Evolutionary conservation across 2,797 vertebrate genomes (phyloP).

Genomic region (Lerista edwardsae): DNA sequence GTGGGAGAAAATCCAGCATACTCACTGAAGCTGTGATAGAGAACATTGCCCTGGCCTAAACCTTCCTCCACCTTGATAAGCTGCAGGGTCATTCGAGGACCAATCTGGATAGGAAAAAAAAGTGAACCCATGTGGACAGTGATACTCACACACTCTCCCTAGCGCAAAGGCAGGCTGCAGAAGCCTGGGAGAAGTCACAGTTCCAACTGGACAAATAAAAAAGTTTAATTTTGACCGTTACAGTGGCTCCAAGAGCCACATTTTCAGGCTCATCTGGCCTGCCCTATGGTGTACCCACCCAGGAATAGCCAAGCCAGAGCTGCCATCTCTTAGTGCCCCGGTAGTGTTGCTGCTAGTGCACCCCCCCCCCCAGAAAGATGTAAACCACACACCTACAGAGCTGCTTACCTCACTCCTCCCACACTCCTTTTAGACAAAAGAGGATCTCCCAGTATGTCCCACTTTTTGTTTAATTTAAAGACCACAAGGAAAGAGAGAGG

Average conservation of each 20-base stretch:
- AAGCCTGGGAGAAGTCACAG: too few relatives aligned
- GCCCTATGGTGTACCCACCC: not conserved
- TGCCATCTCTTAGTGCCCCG: too few relatives aligned
- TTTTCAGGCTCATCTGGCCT: rapidly evolving
- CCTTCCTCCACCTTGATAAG: constrained; percentile 92
- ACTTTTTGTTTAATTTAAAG: too few relatives aligned
- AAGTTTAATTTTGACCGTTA: not conserved
- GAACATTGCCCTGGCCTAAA: constrained; percentile 84
- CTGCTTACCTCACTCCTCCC: too few relatives aligned
- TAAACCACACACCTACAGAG: too few relatives aligned
- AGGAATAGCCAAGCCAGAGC: too few relatives aligned
- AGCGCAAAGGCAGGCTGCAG: not conserved
- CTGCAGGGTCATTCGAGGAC: constrained; percentile 89
- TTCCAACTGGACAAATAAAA: not conserved
- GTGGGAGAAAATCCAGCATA: not conserved
- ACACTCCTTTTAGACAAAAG: too few relatives aligned
- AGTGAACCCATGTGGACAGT: not conserved
- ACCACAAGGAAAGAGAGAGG: too few relatives aligned
- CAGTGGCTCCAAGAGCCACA: not conserved
- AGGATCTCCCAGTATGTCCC: too few relatives aligned
- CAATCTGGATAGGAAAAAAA: constrained; percentile 79
- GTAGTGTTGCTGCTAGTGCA: too few relatives aligned
- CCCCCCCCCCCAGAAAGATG: too few relatives aligned
- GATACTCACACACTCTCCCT: not conserved
- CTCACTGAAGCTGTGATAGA: constrained; percentile 88